These are phyloP conservation scores for Craterocephalus amniculus DNA, from an alignment of 2,797 vertebrate genomes.

Conservation along the genomic window DNA sequence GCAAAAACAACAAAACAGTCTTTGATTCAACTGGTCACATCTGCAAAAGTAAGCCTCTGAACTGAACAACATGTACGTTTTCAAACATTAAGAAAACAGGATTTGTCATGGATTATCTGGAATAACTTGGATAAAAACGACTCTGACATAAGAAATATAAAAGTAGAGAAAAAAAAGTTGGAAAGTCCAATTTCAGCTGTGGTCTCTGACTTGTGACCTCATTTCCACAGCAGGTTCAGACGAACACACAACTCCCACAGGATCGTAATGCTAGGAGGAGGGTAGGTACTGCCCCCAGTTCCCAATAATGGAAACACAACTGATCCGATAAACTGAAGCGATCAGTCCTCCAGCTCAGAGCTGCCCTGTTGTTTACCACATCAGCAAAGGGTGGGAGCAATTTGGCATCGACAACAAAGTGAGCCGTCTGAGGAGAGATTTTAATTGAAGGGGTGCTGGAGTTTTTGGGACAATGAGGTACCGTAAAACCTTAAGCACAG, in stretches of 20 bases:
- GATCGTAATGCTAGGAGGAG: slow-evolving; percentile 72
- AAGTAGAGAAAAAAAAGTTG: background rate
- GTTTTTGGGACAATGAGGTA: slow-evolving; percentile 58
- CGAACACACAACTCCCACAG: slow-evolving; percentile 51
- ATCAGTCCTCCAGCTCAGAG: slow-evolving; percentile 36
- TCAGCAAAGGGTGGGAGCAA: slow-evolving; percentile 63
- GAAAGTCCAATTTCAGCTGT: background rate
- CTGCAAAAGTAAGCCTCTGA: background rate
- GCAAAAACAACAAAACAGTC: no score
- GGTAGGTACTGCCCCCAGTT: slow-evolving; percentile 41
- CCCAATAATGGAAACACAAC: slow-evolving; percentile 57
- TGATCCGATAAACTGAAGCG: slow-evolving; percentile 46
- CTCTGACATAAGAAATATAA: no score
- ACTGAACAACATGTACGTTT: background rate
- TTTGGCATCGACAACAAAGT: slow-evolving; percentile 69
- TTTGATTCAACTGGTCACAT: no score
- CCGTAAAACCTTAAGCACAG: slow-evolving; percentile 69
- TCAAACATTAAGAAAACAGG: background rate
- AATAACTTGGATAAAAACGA: background rate
- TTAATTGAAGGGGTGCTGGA: slow-evolving; percentile 64
- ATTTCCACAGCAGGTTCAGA: slow-evolving; percentile 50
- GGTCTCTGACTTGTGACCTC: slow-evolving; percentile 55
- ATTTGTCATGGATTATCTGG: background rate
- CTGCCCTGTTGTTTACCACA: slow-evolving; percentile 65
- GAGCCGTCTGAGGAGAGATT: slow-evolving; percentile 51